A percentile compares a stretch with the other conserved stretches of the same genome.
Evolutionary conservation across 2,888 invertebrate genomes (phyloP).

Genomic region (Drosophila greeni): DNA sequence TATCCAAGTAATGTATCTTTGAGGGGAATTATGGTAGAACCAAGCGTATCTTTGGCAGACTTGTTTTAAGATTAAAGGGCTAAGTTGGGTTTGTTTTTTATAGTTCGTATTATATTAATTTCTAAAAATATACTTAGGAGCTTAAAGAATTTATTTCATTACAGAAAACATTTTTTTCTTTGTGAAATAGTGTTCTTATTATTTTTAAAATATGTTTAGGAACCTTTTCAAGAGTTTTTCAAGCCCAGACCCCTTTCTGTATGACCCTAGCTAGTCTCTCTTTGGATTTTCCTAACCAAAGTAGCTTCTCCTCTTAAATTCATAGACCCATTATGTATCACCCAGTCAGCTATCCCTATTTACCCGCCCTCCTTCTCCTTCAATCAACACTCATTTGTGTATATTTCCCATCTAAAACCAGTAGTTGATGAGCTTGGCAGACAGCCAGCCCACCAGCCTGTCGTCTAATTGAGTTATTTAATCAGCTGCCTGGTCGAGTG

Average conservation of each 20-base stretch:
- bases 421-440: slow-evolving; percentile 11
- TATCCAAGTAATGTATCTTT: slow-evolving; percentile 9
- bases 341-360: no score
- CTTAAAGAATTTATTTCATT: background rate
- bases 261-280: background rate
- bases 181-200: no score
- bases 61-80: background rate
- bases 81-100: no score
- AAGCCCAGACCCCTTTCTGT: background rate
- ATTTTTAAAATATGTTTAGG: background rate
- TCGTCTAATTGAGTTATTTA: slow-evolving; percentile 44
- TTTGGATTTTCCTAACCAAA: background rate
- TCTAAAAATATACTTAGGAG: background rate
- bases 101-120: no score
- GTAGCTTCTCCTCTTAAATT: background rate
- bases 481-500: slow-evolving; percentile 24
- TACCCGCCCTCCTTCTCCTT: background rate
- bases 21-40: slow-evolving; percentile 4
- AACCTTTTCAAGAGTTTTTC: background rate
- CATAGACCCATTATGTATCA: background rate
- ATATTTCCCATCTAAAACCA: slow-evolving; percentile 5
- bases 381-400: slow-evolving; percentile 14
- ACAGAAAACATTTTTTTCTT: background rate
- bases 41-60: background rate
- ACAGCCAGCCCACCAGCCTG: background rate